These are phyloP conservation scores for Phoxinus dragarum DNA, from an alignment of 2,797 vertebrate species.

Conservation along the genomic window DNA sequence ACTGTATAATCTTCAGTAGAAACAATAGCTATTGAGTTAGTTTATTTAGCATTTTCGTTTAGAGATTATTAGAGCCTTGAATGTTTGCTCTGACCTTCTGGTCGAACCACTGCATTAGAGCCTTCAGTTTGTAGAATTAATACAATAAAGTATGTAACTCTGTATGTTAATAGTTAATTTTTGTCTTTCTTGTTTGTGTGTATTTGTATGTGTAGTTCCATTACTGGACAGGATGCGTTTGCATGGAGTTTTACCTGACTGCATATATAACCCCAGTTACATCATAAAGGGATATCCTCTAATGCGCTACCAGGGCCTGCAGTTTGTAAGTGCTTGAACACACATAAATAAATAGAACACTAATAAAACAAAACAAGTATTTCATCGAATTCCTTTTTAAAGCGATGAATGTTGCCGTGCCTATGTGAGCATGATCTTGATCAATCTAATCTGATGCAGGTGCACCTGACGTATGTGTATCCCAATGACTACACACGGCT, in stretches of 20 bases:
- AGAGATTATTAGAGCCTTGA: not conserved
- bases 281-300: conserved; percentile 84
- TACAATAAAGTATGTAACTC: not conserved
- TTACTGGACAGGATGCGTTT: conserved; percentile 80
- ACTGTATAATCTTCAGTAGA: not conserved
- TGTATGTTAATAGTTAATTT: not conserved
- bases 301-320: conserved; percentile 92
- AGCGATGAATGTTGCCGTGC: not conserved
- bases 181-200: conserved; percentile 37
- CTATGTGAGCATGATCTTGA: not conserved
- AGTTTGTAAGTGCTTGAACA: conserved; percentile 85
- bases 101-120: not conserved
- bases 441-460: conserved; percentile 72
- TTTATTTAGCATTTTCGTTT: not conserved
- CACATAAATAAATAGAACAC: not conserved
- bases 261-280: conserved; percentile 91
- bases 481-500: conserved; percentile 95
- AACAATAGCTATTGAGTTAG: not conserved
- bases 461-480: conserved; percentile 90
- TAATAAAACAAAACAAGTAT: not conserved
- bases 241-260: conserved; percentile 83
- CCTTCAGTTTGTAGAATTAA: not conserved
- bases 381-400: not conserved
- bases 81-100: not conserved
- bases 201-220: conserved; percentile 78